phyloP scores from a whole-genome alignment of 1,140 invertebrate genomes.

The Himalopsyche phryganea region DNA sequence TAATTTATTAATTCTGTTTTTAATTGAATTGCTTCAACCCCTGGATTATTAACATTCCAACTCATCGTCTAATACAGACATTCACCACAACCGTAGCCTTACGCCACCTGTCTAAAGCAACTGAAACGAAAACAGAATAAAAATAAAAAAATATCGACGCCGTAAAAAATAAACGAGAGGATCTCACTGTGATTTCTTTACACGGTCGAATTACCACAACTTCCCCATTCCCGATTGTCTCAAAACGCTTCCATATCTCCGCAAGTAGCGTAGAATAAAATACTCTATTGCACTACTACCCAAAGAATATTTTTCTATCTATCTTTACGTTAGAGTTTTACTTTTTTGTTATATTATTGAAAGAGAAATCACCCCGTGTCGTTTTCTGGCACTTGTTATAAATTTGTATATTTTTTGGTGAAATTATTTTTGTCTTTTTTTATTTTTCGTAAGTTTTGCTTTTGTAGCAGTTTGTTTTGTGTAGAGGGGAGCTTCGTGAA shows the following conservation, averaged over 20 bases:
- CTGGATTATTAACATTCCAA: too few species aligned
- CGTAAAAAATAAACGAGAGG: conserved; percentile 5
- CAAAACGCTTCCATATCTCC: too few species aligned
- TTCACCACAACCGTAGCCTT: neutral
- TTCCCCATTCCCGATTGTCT: too few species aligned
- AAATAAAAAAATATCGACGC: conserved; percentile 6
- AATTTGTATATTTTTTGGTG: conserved; percentile 2
- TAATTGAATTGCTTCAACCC: too few species aligned
- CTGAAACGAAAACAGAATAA: neutral
- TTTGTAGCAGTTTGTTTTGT: too few species aligned
- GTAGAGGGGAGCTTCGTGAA: too few species aligned
- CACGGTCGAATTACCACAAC: conserved; percentile 1
- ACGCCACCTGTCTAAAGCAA: neutral
- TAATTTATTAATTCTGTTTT: too few species aligned
- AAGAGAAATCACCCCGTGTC: neutral
- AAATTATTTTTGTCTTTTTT: neutral
- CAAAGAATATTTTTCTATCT: neutral
- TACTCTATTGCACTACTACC: neutral
- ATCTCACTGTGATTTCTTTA: conserved; percentile 2
- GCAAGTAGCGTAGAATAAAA: too few species aligned
- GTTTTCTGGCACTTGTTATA: neutral
- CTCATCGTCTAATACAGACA: too few species aligned
- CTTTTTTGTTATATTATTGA: neutral
- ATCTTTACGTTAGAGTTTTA: neutral
- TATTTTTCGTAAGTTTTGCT: neutral